Base-by-base conservation (phyloP, 2,888 invertebrate genomes). In the Oasisia sp. region DNA sequence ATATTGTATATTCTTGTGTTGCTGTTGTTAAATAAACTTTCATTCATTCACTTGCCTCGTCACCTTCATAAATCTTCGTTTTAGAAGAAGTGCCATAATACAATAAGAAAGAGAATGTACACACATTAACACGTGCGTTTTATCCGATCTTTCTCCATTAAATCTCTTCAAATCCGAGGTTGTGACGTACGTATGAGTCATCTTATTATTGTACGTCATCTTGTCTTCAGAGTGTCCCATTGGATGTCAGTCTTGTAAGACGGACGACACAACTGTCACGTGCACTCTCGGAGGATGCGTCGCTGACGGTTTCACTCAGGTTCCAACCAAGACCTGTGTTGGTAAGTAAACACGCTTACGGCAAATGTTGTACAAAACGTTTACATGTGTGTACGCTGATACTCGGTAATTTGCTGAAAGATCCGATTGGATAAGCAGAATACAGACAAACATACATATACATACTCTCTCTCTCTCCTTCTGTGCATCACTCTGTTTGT, bases 261-360 rank as follows among this genome's bases (percentile, higher is more conserved):
- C 90, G 14, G 90, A 90, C 44, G 90, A 27, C 32, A 90, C 38
- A 14, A 90, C 90, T 19, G 44, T n/a, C 44, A 32, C 8, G 0
- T 90, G 90, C 32, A 8, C 32, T 19, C 27, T 19, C 90, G 90
- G 90, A 19, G 90, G 90, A 19, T 90, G 90, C 1, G 19, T 90
- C 19, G 44, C 32, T n/a, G 44, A 32, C 19, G 90, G 90, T 32
- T 90, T 32, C 27, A 90, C 90, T 44, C 90, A 90, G n/a, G 90
- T 90, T 32, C 90, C 44, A 19, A 90, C 90, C 27, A 90, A 90
- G 44, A 50, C 50, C 5, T 91, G 91, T n/a, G 32, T 91, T 32
- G 56, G 91, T 91, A 27, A 91, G 58, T 90, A 27, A 3, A 74
- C 14, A 27, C n/a, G 27, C 27, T 74, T 19, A 19, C 14, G 74